These are phyloP conservation scores for Amaurobius ferox DNA, from an alignment of 2,888 invertebrate genomes.

Conservation along the genomic window DNA sequence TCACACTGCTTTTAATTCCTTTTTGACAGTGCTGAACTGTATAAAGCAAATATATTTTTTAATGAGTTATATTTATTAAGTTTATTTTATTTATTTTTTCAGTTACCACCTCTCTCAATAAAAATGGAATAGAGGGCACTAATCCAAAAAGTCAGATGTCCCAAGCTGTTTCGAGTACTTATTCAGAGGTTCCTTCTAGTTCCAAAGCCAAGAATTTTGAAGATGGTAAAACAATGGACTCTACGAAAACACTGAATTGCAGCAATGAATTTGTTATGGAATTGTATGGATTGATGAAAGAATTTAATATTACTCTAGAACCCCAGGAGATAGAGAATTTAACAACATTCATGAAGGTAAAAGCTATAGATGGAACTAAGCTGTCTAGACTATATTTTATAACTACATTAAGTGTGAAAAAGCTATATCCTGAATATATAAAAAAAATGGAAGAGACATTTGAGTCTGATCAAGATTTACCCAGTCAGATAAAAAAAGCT, in stretches of 20 bases:
- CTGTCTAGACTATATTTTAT: not conserved
- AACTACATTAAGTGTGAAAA: not conserved
- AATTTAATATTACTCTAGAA: not conserved
- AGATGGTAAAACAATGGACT: no score
- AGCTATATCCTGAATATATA: not conserved
- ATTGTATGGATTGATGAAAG: not conserved
- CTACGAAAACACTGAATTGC: not conserved
- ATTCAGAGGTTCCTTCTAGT: no score
- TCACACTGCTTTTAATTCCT: no score
- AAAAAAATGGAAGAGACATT: not conserved
- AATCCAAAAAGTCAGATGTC: no score
- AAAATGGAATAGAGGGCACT: no score
- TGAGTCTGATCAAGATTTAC: not conserved
- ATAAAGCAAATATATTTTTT: no score
- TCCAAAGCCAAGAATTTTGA: no score
- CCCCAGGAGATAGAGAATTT: not conserved
- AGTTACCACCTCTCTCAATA: no score
- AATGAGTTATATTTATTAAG: no score
- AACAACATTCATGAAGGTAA: not conserved
- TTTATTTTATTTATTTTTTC: no score
- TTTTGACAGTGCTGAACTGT: no score
- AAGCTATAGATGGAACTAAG: not conserved
- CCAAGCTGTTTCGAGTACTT: no score
- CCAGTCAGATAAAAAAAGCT: not conserved
- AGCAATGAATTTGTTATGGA: not conserved